Evolutionary conservation across 2,113 vertebrate genomes (phyloP).

Genomic region (Stictonetta naevosa): DNA sequence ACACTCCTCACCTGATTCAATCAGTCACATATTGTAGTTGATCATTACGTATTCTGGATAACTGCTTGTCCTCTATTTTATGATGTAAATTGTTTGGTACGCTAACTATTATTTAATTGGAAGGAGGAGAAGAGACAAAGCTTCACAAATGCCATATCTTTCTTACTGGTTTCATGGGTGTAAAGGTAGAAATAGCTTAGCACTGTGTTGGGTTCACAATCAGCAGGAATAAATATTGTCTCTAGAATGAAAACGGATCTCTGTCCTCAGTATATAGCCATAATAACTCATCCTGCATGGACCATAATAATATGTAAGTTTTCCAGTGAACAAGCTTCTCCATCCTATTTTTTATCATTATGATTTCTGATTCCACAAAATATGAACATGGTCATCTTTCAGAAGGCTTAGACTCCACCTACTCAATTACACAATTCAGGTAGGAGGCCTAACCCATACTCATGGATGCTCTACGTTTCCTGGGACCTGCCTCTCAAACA

Average conservation of each 20-base stretch:
- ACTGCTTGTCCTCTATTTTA: background rate
- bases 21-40: constrained; percentile 66
- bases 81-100: background rate
- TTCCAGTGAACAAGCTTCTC: background rate
- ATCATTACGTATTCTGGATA: constrained; percentile 61
- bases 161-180: background rate
- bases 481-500: background rate
- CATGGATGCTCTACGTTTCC: background rate
- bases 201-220: background rate
- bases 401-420: background rate
- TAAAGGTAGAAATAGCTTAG: constrained; percentile 1
- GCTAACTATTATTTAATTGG: background rate
- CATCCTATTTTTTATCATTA: background rate
- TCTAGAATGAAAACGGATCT: background rate
- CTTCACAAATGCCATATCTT: background rate
- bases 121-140: background rate
- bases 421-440: background rate
- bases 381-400: background rate
- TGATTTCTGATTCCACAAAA: background rate
- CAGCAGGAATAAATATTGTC: background rate
- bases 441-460: background rate
- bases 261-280: background rate
- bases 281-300: background rate
- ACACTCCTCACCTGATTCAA: constrained; percentile 40
- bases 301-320: background rate